A percentile compares a stretch with the other conserved stretches of the same genome.
Evolutionary conservation across 23 tunicate genomes (phyloP).

Genomic region (Styela clava): DNA sequence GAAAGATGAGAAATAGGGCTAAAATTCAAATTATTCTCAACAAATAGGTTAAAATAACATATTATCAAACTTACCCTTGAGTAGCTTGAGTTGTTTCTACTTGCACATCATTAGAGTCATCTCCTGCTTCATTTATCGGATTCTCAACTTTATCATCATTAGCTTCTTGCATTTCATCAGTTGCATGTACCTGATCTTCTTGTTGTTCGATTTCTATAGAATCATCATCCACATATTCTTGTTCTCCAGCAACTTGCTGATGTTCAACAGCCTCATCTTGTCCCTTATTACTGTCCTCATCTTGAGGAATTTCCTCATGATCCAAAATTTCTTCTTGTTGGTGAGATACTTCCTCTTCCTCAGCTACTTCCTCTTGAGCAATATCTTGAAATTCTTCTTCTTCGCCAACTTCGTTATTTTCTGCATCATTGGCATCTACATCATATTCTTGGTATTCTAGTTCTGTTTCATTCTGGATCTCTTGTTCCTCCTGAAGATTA

Average conservation of each 20-base stretch:
- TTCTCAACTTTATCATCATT: slow-evolving; percentile 9
- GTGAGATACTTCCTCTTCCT: slow-evolving; percentile 34
- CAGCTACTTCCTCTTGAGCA: slow-evolving; percentile 33
- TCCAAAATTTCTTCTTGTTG: neutral
- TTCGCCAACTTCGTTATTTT: slow-evolving; percentile 12
- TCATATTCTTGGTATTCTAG: neutral
- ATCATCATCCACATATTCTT: slow-evolving; percentile 14
- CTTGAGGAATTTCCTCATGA: neutral
- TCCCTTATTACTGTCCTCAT: neutral
- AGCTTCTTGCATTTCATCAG: neutral
- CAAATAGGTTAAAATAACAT: too few relatives aligned
- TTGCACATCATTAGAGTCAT: neutral
- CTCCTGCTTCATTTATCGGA: slow-evolving; percentile 1
- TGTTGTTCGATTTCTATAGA: neutral
- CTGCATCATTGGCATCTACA: neutral
- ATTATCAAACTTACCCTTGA: neutral
- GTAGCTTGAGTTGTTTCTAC: neutral
- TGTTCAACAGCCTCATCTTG: slow-evolving; percentile 3
- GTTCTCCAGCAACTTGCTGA: slow-evolving; percentile 8
- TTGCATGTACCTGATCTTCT: neutral
- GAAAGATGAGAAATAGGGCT: too few relatives aligned
- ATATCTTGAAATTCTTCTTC: slow-evolving; percentile 4
- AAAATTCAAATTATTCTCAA: too few relatives aligned
- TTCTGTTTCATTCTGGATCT: neutral
- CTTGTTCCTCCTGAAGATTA: too few relatives aligned